Percentiles rank a stretch among this genome's conserved stretches.
phyloP scores from a whole-genome alignment of 2,113 vertebrate genomes.

The Lates calcarifer region DNA sequence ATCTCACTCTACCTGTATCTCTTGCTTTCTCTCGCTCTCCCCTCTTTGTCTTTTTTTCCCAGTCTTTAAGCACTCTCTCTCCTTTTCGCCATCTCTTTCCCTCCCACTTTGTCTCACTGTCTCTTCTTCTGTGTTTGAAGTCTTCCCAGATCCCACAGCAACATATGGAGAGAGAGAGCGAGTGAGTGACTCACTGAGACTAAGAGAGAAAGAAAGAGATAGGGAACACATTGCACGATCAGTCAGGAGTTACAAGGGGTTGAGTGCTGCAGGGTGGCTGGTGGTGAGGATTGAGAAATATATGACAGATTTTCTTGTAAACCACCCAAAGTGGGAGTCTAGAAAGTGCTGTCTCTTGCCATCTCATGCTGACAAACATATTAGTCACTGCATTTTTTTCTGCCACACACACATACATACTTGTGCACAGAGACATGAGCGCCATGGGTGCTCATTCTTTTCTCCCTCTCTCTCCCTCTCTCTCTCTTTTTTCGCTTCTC shows the following conservation, averaged over 20 bases:
- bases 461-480: conserved; percentile 19
- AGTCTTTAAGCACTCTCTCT: conserved; percentile 24
- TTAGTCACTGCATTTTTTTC: conserved; percentile 59
- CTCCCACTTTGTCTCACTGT: conserved; percentile 34
- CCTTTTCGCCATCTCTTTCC: conserved; percentile 26
- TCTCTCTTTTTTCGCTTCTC: conserved; percentile 28
- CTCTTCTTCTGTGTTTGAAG: conserved; percentile 59
- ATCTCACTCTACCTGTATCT: conserved; percentile 22
- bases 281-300: conserved; percentile 68
- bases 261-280: conserved; percentile 72
- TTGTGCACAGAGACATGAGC: conserved; percentile 25
- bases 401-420: conserved; percentile 5
- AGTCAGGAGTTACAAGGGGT: conserved; percentile 73
- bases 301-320: conserved; percentile 75
- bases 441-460: conserved; percentile 42
- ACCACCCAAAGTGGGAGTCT: conserved; percentile 68
- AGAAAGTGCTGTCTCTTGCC: conserved; percentile 57
- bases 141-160: conserved; percentile 69
- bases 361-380: conserved; percentile 75
- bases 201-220: conserved; percentile 43
- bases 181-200: conserved; percentile 60
- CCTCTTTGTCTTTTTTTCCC: background rate
- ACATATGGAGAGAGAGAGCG: conserved; percentile 68
- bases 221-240: conserved; percentile 73
- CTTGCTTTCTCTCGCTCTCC: conserved; percentile 10